These are phyloP conservation scores for Siphonodentalium dalli DNA, from an alignment of 2,888 invertebrate genomes.

Conservation along the genomic window DNA sequence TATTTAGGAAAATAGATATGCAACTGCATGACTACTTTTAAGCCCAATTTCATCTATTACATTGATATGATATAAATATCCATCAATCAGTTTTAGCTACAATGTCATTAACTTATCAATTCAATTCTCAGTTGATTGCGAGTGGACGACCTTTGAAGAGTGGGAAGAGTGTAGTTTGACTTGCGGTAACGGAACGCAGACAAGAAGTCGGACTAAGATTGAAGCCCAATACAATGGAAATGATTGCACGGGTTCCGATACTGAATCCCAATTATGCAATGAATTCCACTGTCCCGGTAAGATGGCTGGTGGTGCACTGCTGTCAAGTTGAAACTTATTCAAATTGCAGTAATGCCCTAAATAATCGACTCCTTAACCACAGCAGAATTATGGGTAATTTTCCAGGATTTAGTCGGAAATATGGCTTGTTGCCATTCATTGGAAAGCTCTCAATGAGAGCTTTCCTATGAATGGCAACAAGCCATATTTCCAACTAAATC, in stretches of 20 bases:
- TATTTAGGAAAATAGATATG: background rate
- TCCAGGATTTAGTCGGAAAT: no score
- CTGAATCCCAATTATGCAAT: conserved; percentile 37
- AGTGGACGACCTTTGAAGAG: conserved; percentile 36
- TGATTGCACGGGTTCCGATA: conserved; percentile 34
- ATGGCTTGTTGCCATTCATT: no score
- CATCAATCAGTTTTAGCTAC: background rate
- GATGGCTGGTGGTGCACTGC: no score
- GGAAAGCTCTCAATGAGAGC: no score
- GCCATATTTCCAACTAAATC: no score
- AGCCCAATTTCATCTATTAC: background rate
- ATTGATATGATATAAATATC: background rate
- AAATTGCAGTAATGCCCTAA: no score
- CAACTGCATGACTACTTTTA: background rate
- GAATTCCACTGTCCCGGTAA: conserved; percentile 49
- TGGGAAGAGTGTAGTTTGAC: background rate
- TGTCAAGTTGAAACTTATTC: no score
- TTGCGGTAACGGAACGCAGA: background rate
- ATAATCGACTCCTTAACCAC: no score
- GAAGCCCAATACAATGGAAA: conserved; percentile 40
- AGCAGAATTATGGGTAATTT: no score
- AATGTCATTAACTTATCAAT: background rate
- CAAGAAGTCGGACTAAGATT: conserved; percentile 22
- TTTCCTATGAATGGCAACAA: no score
- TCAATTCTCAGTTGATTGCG: conserved; percentile 44